phyloP scores from a whole-genome alignment of 2,888 invertebrate species.

The Dioctria linearis region DNA sequence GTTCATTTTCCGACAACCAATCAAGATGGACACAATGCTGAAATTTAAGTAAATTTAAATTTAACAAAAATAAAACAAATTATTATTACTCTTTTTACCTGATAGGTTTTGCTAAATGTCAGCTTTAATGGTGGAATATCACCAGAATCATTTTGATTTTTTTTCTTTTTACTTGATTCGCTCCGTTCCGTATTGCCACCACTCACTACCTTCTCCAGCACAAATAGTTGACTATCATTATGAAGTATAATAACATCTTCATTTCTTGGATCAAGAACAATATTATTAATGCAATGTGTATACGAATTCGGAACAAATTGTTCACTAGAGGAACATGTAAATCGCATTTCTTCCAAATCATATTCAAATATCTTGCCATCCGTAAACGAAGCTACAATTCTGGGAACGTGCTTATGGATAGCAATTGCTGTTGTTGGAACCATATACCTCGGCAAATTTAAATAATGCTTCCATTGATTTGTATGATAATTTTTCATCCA shows the following conservation, averaged over 20 bases:
- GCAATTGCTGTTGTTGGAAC: conserved; percentile 82
- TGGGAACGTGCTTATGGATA: conserved; percentile 75
- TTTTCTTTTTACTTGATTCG: conserved; percentile 62
- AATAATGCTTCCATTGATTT: conserved; percentile 71
- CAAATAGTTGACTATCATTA: conserved; percentile 76
- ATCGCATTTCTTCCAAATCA: conserved; percentile 76
- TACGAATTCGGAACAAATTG: conserved; percentile 73
- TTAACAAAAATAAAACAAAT: conserved; percentile 21
- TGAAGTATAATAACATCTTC: conserved; percentile 79
- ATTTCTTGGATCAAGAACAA: conserved; percentile 77
- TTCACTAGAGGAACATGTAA: conserved; percentile 77
- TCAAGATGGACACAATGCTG: conserved; percentile 84
- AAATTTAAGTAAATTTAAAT: conserved; percentile 65
- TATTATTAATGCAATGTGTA: conserved; percentile 72
- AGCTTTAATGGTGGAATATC: conserved; percentile 59
- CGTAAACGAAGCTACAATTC: conserved; percentile 81
- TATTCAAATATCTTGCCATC: conserved; percentile 89
- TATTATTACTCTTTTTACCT: conserved; percentile 61
- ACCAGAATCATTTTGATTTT: conserved; percentile 57
- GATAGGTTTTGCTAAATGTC: conserved; percentile 61
- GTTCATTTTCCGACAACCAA: conserved; percentile 79
- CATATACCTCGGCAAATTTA: conserved; percentile 80
- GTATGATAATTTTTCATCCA: conserved; percentile 71
- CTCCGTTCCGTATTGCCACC: background rate
- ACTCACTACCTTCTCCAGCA: conserved; percentile 62